phyloP scores from a whole-genome alignment of 1,140 invertebrate genomes.

The Telenomus remus region DNA sequence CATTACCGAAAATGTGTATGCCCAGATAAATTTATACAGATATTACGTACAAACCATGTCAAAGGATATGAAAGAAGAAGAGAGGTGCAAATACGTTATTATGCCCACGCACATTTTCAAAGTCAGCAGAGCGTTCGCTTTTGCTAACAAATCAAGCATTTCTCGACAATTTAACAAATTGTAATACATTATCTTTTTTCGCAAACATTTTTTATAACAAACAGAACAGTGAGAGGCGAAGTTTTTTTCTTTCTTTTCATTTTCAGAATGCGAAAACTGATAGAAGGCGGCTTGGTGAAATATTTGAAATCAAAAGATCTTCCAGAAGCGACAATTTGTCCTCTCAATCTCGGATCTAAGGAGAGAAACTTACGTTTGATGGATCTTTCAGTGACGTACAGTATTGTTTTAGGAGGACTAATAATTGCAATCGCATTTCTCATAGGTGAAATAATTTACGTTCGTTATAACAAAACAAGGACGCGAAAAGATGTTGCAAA shows the following conservation, averaged over 20 bases:
- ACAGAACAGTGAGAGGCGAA: too few relatives aligned
- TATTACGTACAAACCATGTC: constrained; percentile 81
- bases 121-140: constrained; percentile 82
- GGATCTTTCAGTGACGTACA: constrained; percentile 83
- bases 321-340: constrained; percentile 85
- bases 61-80: constrained; percentile 74
- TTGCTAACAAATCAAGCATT: constrained; percentile 78
- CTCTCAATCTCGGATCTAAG: constrained; percentile 85
- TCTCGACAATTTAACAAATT: constrained; percentile 29
- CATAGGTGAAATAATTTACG: constrained; percentile 33
- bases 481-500: neutral
- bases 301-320: constrained; percentile 78
- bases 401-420: constrained; percentile 79
- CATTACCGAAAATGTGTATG: constrained; percentile 80
- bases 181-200: too few relatives aligned
- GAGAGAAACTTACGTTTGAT: constrained; percentile 84
- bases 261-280: constrained; percentile 79
- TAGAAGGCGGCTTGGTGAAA: constrained; percentile 84
- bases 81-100: constrained; percentile 83
- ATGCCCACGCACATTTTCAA: constrained; percentile 80
- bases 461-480: neutral
- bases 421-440: constrained; percentile 20
- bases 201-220: too few relatives aligned
- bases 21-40: constrained; percentile 80
- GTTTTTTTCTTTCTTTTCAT: too few relatives aligned